These are phyloP conservation scores for Agonum fuliginosum DNA, from an alignment of 2,888 invertebrate genomes.

Conservation along the genomic window DNA sequence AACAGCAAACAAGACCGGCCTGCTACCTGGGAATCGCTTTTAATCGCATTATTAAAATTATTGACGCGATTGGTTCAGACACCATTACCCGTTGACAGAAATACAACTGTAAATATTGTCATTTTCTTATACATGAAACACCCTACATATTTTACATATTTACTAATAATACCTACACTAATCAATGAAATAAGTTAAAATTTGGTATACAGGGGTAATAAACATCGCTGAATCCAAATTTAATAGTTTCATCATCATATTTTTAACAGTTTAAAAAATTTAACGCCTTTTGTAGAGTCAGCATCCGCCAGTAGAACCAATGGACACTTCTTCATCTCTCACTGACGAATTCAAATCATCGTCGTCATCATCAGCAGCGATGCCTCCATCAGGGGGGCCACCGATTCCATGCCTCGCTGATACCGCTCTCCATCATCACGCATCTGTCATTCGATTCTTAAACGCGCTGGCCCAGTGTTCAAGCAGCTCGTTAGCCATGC, in stretches of 20 bases:
- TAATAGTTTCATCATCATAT: neutral
- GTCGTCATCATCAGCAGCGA: constrained; percentile 73
- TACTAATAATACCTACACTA: too few species aligned
- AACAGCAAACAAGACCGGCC: constrained; percentile 78
- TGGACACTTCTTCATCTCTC: constrained; percentile 75
- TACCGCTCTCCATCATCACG: constrained; percentile 82
- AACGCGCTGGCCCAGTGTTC: constrained; percentile 85
- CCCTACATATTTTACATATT: too few species aligned
- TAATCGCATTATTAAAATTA: constrained; percentile 83
- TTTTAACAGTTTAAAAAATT: constrained; percentile 16
- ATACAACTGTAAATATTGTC: constrained; percentile 67
- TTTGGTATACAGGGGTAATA: too few species aligned
- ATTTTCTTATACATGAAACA: too few species aligned
- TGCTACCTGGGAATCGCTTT: constrained; percentile 82
- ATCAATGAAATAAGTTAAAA: too few species aligned
- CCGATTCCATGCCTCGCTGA: constrained; percentile 83
- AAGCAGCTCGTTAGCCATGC: constrained; percentile 82
- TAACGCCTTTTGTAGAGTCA: constrained; percentile 53
- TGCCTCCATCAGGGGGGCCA: constrained; percentile 65
- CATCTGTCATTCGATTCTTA: constrained; percentile 89
- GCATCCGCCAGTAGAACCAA: constrained; percentile 63
- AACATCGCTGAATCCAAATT: too few species aligned
- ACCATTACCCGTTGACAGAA: constrained; percentile 75
- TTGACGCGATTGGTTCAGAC: constrained; percentile 78
- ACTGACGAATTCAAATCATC: constrained; percentile 92